Percentiles rank a stretch among this genome's conserved stretches.
phyloP scores from a whole-genome alignment of 2,797 vertebrate genomes.

The Acanthurus lineatus region DNA sequence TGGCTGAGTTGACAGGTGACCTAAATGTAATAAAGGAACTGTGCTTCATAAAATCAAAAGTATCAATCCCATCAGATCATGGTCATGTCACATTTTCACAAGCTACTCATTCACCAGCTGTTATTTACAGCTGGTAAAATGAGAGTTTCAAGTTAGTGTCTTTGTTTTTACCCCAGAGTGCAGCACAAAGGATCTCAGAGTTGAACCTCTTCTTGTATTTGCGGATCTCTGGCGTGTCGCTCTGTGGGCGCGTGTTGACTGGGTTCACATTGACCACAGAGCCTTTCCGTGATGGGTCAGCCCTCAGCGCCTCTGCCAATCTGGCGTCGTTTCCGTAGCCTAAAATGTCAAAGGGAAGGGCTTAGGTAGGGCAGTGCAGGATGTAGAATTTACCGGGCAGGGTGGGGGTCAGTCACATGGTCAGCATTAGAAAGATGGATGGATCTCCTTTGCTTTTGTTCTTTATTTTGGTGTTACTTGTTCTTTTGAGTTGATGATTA shows the following conservation, averaged over 20 bases:
- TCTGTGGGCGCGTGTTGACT: conserved; percentile 96
- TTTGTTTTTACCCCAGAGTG: conserved; percentile 92
- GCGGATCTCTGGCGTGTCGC: conserved; percentile 97
- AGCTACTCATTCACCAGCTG: too few species aligned
- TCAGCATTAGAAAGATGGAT: conserved; percentile 27
- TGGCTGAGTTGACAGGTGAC: background rate
- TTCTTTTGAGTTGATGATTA: background rate
- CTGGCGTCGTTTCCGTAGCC: conserved; percentile 95
- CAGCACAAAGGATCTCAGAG: conserved; percentile 97
- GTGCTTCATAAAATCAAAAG: background rate
- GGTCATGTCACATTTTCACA: too few species aligned
- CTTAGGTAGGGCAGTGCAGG: conserved; percentile 66
- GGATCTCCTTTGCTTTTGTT: background rate
- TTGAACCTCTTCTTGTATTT: conserved; percentile 99
- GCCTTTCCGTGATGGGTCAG: conserved; percentile 95
- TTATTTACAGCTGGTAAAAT: too few species aligned
- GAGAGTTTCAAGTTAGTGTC: too few species aligned
- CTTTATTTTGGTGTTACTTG: background rate
- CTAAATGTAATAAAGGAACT: background rate
- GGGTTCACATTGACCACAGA: conserved; percentile 99
- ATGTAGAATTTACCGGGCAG: conserved; percentile 46
- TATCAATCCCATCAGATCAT: background rate
- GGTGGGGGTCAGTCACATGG: conserved; percentile 54
- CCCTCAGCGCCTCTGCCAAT: conserved; percentile 94
- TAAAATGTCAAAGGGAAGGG: conserved; percentile 76